These are phyloP conservation scores for Lasiommata megera DNA, from an alignment of 2,888 invertebrate genomes.

Conservation along the genomic window DNA sequence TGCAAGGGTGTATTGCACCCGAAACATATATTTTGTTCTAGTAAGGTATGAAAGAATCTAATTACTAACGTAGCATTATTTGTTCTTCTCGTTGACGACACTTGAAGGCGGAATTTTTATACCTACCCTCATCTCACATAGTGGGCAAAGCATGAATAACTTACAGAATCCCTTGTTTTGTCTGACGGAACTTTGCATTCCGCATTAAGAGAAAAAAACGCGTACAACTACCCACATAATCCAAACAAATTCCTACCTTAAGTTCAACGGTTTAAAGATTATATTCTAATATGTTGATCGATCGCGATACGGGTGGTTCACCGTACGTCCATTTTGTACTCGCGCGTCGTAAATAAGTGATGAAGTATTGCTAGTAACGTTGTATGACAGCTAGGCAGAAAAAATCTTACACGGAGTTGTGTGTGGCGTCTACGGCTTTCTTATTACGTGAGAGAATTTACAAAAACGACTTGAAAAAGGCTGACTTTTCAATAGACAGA, in stretches of 20 bases:
- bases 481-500: too few relatives aligned
- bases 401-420: neutral
- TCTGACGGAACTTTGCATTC: constrained; percentile 20
- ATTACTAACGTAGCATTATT: constrained; percentile 27
- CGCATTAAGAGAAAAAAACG: constrained; percentile 12
- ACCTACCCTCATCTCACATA: constrained; percentile 24
- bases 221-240: neutral
- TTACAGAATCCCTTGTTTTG: constrained; percentile 26
- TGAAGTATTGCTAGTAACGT: constrained; percentile 10
- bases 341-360: constrained; percentile 16
- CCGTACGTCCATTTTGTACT: neutral
- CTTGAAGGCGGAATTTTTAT: constrained; percentile 20
- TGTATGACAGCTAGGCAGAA: constrained; percentile 6
- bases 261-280: neutral
- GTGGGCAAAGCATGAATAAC: constrained; percentile 30
- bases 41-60: neutral
- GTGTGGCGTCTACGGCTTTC: neutral
- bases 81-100: constrained; percentile 26
- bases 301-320: neutral
- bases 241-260: neutral
- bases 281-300: neutral
- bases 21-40: neutral
- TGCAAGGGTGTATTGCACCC: neutral
- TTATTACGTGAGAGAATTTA: neutral
- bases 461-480: too few relatives aligned